Percentiles rank a stretch among this genome's conserved stretches.
phyloP scores from a whole-genome alignment of 2,113 vertebrate species.

The Pongo pygmaeus region DNA sequence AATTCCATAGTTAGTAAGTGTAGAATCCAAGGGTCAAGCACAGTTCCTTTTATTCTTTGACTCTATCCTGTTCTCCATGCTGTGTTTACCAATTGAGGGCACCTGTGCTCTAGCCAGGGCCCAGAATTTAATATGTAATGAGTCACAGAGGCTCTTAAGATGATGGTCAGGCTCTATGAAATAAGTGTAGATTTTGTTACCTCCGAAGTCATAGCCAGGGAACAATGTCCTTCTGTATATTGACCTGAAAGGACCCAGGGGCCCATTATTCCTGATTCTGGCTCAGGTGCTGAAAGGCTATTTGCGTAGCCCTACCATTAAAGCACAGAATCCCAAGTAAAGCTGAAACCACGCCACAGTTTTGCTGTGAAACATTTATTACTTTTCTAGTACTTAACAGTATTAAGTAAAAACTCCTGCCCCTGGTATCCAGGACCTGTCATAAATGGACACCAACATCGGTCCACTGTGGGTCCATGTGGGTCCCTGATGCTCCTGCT shows the following conservation, averaged over 20 bases:
- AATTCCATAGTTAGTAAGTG: neutral
- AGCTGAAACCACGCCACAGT: neutral
- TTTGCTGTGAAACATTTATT: neutral
- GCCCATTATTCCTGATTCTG: neutral
- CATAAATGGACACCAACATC: accelerated
- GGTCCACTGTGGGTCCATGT: neutral
- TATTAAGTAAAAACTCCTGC: neutral
- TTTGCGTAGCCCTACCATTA: neutral
- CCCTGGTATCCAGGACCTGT: neutral
- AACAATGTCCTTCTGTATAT: neutral
- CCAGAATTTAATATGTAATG: neutral
- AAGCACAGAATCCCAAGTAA: neutral
- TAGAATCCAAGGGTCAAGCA: neutral
- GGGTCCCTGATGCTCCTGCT: neutral
- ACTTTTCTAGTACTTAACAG: neutral
- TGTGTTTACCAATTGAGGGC: neutral
- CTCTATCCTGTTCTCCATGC: neutral
- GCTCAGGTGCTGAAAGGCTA: neutral
- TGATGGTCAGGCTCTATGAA: neutral
- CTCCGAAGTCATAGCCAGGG: neutral
- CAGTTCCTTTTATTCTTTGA: neutral
- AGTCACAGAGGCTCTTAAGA: neutral
- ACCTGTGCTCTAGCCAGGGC: neutral
- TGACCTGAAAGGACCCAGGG: neutral
- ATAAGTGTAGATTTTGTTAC: neutral